phyloP scores from a whole-genome alignment of 2,888 invertebrate species.

The Mythimna vitellina region DNA sequence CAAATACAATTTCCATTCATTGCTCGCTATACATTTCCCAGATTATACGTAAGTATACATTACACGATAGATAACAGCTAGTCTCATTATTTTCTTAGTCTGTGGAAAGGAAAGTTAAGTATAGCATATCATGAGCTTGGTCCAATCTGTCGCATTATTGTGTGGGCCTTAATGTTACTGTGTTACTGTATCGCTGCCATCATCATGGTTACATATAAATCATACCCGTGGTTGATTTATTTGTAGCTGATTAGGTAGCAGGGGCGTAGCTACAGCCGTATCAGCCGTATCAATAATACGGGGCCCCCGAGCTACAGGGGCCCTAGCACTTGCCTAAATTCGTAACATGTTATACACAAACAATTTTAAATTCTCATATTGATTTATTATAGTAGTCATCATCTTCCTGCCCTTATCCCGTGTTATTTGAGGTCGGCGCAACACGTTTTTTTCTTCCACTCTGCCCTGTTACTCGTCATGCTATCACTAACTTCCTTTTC shows the following conservation, averaged over 20 bases:
- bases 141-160: slow-evolving; percentile 38
- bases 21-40: slow-evolving; percentile 28
- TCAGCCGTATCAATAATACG: no score
- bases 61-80: slow-evolving; percentile 38
- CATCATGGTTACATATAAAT: neutral
- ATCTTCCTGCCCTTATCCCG: no score
- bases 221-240: slow-evolving; percentile 7
- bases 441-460: no score
- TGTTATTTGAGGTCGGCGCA: no score
- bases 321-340: no score
- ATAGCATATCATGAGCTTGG: slow-evolving; percentile 45
- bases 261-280: no score
- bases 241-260: slow-evolving; percentile 3
- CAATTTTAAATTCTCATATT: no score
- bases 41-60: slow-evolving; percentile 32
- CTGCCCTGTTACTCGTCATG: no score
- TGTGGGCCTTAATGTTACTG: slow-evolving; percentile 20
- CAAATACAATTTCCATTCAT: slow-evolving; percentile 16
- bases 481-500: no score
- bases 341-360: no score
- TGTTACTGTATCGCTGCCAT: slow-evolving; percentile 13
- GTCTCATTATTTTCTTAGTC: slow-evolving; percentile 52
- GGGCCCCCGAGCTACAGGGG: no score
- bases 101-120: slow-evolving; percentile 57
- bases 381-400: no score